These are phyloP conservation scores for Cantharis flavilabris DNA, from an alignment of 2,888 invertebrate species.

Conservation along the genomic window DNA sequence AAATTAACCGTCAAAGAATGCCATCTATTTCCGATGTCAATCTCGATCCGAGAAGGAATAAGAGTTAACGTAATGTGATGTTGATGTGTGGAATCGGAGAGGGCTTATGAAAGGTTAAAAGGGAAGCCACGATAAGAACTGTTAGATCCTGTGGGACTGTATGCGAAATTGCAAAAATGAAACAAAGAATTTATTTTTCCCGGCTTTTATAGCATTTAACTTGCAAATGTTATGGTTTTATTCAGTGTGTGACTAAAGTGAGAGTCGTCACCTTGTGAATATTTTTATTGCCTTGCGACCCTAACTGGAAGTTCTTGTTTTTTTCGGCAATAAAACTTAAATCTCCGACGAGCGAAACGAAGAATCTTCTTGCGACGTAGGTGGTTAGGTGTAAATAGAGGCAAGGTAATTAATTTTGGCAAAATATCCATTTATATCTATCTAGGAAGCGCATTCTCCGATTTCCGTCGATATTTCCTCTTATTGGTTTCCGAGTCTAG, in stretches of 20 bases:
- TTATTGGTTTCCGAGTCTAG: constrained; percentile 40
- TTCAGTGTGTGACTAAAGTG: constrained; percentile 53
- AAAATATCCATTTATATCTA: constrained; percentile 41
- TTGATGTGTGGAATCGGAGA: constrained; percentile 46
- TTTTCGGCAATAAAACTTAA: constrained; percentile 17
- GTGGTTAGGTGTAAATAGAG: constrained; percentile 23
- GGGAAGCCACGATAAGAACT: constrained; percentile 38
- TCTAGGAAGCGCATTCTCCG: constrained; percentile 37
- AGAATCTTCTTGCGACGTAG: background rate
- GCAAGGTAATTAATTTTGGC: constrained; percentile 39
- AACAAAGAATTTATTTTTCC: constrained; percentile 55
- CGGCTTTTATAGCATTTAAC: constrained; percentile 57
- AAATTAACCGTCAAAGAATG: constrained; percentile 15
- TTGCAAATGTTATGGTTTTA: constrained; percentile 59
- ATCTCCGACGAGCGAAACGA: background rate
- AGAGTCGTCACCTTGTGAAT: constrained; percentile 57
- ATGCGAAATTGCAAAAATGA: constrained; percentile 41
- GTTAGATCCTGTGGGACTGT: constrained; percentile 23
- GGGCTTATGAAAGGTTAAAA: constrained; percentile 37
- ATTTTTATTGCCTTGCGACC: constrained; percentile 52
- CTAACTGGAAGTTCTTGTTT: background rate
- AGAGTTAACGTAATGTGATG: constrained; percentile 40
- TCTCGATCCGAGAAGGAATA: constrained; percentile 16
- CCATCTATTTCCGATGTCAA: constrained; percentile 6
- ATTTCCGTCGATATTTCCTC: constrained; percentile 41